Evolutionary conservation across 2,113 vertebrate species (phyloP).

Genomic region (Tylochromis polylepis): DNA sequence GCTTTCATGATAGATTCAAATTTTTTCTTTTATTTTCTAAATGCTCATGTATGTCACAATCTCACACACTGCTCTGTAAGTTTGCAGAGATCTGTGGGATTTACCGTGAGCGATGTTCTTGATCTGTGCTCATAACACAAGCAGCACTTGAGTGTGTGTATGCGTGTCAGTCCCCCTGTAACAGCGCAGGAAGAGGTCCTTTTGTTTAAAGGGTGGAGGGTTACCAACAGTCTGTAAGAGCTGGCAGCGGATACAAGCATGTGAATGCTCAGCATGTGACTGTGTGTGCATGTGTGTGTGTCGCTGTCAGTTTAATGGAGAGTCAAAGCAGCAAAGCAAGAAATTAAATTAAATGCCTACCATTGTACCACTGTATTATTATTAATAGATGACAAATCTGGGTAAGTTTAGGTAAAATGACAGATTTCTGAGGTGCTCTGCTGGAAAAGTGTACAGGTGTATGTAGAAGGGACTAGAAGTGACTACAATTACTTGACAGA

Average conservation of each 20-base stretch:
- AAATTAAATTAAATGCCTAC: background rate
- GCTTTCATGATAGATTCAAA: background rate
- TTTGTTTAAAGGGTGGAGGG: slow-evolving; percentile 49
- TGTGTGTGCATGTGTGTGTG: background rate
- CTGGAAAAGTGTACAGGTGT: background rate
- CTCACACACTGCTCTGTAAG: background rate
- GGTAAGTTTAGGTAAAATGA: background rate
- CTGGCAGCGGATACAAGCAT: slow-evolving; percentile 21
- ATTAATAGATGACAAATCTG: background rate
- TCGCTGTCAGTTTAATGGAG: background rate
- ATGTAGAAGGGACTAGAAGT: background rate
- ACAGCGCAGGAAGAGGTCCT: slow-evolving; percentile 30
- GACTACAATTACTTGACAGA: background rate
- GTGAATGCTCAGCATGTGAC: background rate
- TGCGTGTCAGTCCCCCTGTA: background rate
- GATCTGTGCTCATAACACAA: background rate
- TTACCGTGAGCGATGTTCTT: background rate
- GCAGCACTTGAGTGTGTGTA: background rate
- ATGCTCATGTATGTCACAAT: background rate
- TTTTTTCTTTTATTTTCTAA: background rate
- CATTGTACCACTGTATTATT: background rate
- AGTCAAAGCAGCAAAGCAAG: background rate
- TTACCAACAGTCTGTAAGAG: slow-evolving; percentile 38
- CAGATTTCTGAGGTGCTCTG: background rate
- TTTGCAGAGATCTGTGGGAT: background rate